phyloP scores from a whole-genome alignment of 2,797 vertebrate species.

The Hypotaenidia philippensis region DNA sequence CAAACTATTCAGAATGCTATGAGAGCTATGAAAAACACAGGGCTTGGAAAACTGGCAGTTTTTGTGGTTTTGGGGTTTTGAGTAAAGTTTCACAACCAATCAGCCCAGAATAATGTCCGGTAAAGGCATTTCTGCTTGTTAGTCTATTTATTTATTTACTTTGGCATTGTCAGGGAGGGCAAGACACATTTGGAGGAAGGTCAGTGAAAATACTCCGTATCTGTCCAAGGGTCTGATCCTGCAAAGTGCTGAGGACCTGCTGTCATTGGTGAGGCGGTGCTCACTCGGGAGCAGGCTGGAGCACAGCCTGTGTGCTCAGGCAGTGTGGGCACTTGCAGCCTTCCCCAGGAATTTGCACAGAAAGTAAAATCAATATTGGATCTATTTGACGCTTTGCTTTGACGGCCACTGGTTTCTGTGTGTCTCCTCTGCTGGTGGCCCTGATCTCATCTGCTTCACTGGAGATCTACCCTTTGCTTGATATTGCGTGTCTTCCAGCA shows the following conservation, averaged over 20 bases:
- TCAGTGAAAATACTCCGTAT: constrained; percentile 20
- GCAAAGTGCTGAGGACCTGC: neutral
- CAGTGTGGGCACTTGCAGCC: fast-evolving
- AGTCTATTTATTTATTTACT: constrained; percentile 74
- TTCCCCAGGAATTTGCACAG: neutral
- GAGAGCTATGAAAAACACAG: constrained; percentile 79
- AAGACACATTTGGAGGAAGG: constrained; percentile 4
- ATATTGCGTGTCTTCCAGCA: neutral
- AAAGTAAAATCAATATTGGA: neutral
- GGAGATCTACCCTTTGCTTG: neutral
- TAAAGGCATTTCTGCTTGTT: constrained; percentile 74
- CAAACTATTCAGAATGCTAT: constrained; percentile 77
- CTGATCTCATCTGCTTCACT: neutral
- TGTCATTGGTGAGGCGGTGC: neutral
- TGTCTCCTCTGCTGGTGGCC: constrained; percentile 47
- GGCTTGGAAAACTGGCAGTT: constrained; percentile 82
- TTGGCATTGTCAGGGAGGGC: constrained; percentile 20
- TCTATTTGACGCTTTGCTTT: neutral
- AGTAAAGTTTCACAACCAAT: constrained; percentile 84
- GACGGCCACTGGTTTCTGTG: constrained; percentile 8
- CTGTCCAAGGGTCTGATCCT: neutral
- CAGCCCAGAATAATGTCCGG: constrained; percentile 80
- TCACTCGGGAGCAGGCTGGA: neutral
- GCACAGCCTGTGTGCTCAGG: neutral
- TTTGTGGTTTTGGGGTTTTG: constrained; percentile 85